Evolutionary conservation across 2,888 invertebrate genomes (phyloP).

Genomic region (Myopa tessellatipennis): DNA sequence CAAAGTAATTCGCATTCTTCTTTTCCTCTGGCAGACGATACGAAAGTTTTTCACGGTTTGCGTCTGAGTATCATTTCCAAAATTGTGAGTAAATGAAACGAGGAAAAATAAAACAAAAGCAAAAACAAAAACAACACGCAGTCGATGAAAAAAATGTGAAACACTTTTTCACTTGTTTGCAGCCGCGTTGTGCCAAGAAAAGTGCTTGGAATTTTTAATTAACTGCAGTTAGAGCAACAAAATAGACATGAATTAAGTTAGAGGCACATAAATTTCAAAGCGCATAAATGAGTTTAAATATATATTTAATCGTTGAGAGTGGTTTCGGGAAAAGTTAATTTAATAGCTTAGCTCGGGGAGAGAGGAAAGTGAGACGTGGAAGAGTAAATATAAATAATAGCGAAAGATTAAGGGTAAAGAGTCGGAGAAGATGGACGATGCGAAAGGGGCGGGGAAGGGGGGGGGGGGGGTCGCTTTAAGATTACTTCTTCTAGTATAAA

Average conservation of each 20-base stretch:
- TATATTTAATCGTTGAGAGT: no score
- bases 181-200: constrained; percentile 30
- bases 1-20: neutral
- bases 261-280: neutral
- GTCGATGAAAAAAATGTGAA: neutral
- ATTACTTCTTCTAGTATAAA: no score
- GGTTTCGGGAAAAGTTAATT: no score
- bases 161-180: constrained; percentile 17
- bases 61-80: neutral
- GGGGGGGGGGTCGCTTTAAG: no score
- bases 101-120: neutral
- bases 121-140: no score
- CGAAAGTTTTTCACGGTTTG: neutral
- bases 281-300: neutral
- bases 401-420: no score
- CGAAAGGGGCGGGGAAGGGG: no score
- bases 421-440: no score
- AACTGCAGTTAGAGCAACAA: constrained; percentile 26
- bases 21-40: neutral
- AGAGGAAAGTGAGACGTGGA: no score
- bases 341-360: no score
- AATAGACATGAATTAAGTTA: constrained; percentile 23
- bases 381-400: no score
- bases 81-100: neutral
- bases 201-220: constrained; percentile 43